These are phyloP conservation scores for Heteromyza rotundicornis DNA, from an alignment of 2,888 invertebrate species.

Conservation along the genomic window DNA sequence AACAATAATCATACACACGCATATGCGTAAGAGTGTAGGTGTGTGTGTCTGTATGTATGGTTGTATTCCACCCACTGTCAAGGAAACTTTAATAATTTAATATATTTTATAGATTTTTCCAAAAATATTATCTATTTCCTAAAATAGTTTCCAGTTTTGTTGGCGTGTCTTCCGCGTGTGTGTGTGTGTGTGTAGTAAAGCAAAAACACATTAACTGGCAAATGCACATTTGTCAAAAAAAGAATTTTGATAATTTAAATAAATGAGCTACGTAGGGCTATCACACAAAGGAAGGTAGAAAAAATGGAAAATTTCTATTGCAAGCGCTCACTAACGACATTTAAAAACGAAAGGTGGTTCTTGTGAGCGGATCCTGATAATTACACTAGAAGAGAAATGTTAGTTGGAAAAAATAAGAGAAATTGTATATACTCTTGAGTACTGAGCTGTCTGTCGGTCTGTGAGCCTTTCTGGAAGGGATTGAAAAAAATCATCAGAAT, in stretches of 20 bases:
- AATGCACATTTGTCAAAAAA: constrained; percentile 30
- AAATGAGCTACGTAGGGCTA: constrained; percentile 42
- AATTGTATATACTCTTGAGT: too few relatives aligned
- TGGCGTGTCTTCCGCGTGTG: constrained; percentile 30
- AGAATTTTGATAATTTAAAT: constrained; percentile 54
- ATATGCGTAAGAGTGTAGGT: neutral
- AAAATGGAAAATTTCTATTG: too few relatives aligned
- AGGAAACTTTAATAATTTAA: constrained; percentile 51
- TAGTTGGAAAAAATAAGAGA: too few relatives aligned
- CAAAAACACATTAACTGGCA: too few relatives aligned
- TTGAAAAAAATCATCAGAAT: too few relatives aligned
- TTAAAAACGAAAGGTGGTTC: constrained; percentile 38
- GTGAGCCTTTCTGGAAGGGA: too few relatives aligned
- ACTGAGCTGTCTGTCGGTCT: too few relatives aligned
- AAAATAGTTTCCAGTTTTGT: constrained; percentile 25
- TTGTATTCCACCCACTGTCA: too few relatives aligned
- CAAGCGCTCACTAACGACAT: constrained; percentile 39
- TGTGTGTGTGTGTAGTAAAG: constrained; percentile 16
- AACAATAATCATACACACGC: constrained; percentile 5
- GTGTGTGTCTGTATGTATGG: constrained; percentile 15
- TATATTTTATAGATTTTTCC: constrained; percentile 47
- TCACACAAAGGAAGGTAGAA: neutral
- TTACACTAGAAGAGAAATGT: too few relatives aligned
- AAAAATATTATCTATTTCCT: constrained; percentile 42
- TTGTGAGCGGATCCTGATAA: too few relatives aligned